Conservation (phyloP, 2,797 vertebrate genomes). For the Dermochelys coriacea region DNA sequence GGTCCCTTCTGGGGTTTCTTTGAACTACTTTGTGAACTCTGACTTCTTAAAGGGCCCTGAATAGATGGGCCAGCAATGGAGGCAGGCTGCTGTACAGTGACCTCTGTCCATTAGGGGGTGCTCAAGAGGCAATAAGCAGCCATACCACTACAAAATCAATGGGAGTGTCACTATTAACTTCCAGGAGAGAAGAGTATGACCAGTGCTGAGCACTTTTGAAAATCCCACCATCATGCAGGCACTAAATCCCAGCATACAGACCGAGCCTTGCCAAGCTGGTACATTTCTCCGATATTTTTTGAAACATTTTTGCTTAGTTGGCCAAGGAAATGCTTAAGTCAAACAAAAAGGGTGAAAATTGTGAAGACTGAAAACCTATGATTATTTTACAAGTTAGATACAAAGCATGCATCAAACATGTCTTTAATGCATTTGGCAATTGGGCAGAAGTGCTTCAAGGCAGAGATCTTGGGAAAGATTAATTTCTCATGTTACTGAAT, state of each 20-base stretch:
- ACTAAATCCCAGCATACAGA: not conserved
- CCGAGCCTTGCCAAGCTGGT: not conserved
- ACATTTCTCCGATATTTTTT: not conserved
- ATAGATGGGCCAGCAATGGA: not conserved
- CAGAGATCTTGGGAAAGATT: constrained; percentile 10
- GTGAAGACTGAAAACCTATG: not conserved
- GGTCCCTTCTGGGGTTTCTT: not conserved
- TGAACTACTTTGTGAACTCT: not conserved
- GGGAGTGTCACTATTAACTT: not conserved
- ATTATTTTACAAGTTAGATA: not conserved
- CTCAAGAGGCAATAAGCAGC: not conserved
- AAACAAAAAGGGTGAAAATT: not conserved
- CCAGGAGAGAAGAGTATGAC: not conserved
- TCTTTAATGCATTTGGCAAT: constrained; percentile 19
- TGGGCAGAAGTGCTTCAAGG: constrained; percentile 17
- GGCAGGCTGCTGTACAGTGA: not conserved
- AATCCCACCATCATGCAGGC: not conserved
- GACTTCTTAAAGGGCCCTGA: not conserved
- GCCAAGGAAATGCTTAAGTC: not conserved
- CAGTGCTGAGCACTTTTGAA: not conserved
- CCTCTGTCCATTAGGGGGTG: not conserved
- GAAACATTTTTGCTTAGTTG: not conserved
- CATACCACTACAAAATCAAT: not conserved
- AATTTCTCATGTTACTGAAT: not conserved
- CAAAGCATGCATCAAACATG: not conserved